Evolutionary conservation across 2,113 vertebrate genomes (phyloP), one percentile per base, ranked within the genome.

Genomic region (Cisticola juncidis): DNA sequence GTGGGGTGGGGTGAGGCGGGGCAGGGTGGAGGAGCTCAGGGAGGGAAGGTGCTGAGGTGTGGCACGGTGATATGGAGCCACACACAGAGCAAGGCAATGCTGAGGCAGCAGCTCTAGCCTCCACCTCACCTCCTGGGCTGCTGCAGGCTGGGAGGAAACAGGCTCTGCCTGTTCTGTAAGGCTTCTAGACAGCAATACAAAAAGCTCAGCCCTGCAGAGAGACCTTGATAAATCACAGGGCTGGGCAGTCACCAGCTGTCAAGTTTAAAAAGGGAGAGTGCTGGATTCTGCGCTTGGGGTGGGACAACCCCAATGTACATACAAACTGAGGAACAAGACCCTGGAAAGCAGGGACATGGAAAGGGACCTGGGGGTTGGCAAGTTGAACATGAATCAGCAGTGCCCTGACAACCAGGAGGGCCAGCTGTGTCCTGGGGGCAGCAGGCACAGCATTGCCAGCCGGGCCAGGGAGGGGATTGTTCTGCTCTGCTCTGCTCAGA

Each of bases 1-100:
- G 40, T 10, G 20, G 12, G 22, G 58, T 16, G 44, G 5, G 14
- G 35, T 2, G 7, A 15, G 51, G 54, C 1, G 0, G 6, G n/a
- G 45, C 5, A 8, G 14, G 35, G n/a, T 0, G 0, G 24, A 29
- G 29, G 11, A 65, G 45, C 1, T 5, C 10, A 4, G 31, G 35
- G 12, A 70, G 35, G 35, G 19, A 42, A 61, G 47, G 45, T 42
- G 51, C 35, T 36, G 64, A 88, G 70, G 66, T 3, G 9, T 35
- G 58, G 44, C 36, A 35, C 11, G 12, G 35, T 54, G 42, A 47
- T 13, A 22, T 38, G 44, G 14, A 69, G 31, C 36, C 47, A 47
- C 45, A 57, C 20, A 6, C 0, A 0, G 33, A 66, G 48, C 38
- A 57, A 62, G n/a, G 68, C 36, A 57, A 45, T 24, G 57, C 68